These are phyloP conservation scores for Heliconius himera DNA, from an alignment of 1,140 invertebrate species.

Conservation along the genomic window DNA sequence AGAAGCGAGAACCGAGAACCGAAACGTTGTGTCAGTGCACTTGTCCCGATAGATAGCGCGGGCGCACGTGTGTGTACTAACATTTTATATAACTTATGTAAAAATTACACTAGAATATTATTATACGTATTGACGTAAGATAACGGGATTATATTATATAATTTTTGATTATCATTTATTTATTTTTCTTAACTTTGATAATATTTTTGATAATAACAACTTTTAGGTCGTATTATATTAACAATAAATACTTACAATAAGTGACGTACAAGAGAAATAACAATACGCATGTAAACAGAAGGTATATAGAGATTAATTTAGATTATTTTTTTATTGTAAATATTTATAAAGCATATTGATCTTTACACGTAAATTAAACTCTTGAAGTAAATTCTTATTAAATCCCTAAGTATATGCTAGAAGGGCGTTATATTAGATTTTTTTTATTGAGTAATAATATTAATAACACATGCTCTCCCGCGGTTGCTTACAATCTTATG, in stretches of 20 bases:
- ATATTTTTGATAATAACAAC: not conserved
- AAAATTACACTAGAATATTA: slow-evolving; percentile 19
- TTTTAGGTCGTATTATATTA: no score
- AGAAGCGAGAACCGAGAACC: slow-evolving; percentile 61
- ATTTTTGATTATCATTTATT: not conserved
- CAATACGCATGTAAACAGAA: no score
- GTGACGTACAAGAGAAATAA: no score
- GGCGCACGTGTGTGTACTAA: slow-evolving; percentile 53
- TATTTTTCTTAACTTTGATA: not conserved
- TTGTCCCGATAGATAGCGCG: slow-evolving; percentile 51
- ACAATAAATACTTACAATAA: no score
- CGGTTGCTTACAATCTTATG: slow-evolving; percentile 5
- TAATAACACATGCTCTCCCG: slow-evolving; percentile 24
- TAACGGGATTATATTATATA: slow-evolving; percentile 15
- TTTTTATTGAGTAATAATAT: slow-evolving; percentile 24
- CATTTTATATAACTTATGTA: slow-evolving; percentile 29
- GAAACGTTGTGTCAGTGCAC: slow-evolving; percentile 61
- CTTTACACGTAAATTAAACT: no score
- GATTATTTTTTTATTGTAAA: no score
- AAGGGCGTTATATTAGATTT: not conserved
- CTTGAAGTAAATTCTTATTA: not conserved
- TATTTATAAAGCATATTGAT: no score
- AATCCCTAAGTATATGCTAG: not conserved
- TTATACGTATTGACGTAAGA: slow-evolving; percentile 23
- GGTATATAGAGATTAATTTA: no score